Base-by-base conservation (phyloP, 2,888 invertebrate species). In the Keiferia lycopersicella region DNA sequence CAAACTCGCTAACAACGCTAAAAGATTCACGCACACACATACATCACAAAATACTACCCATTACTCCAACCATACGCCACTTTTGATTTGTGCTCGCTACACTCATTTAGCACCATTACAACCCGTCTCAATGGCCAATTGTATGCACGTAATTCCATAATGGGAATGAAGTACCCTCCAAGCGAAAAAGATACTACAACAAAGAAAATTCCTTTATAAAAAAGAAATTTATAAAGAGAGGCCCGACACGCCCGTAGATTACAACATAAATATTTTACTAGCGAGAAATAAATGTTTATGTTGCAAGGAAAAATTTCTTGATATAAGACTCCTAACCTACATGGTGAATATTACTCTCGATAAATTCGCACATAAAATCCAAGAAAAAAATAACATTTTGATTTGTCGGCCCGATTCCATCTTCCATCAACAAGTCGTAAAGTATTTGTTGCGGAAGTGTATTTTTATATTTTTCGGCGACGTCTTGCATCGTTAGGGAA, bases 51-150 rank as follows among this genome's bases (percentile, higher is more conserved):
- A 58, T 51, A 50, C 51, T 56, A 62, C 56, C 39, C 30, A 41
- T 41, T 41, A 41, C 41, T 41, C 16, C 6, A 63, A 45, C 26
- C 56, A 26, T 56, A 56, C 16, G 38, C 39, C 58, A 58, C 39
- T 39, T 58, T 39, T 58, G 63, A 57, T 48, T 18, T 45, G 56
- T 30, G 41, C 60, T 39, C 26, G 20, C 48, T 45, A 12, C 50
- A 56, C 61, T 64, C 58, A 64, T 62, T 65, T 65, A 65, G 59
- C 38, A 39, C 59, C 65, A 65, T 65, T 62, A 65, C 62, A 62
- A 57, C 65, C 62, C 62, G 62, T 58, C 45, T 60, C 45, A 41
- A 60, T 39, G 58, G 39, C 39, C 58, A 16, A 58, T 58, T 58
- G 58, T 39, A 39, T 8, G 26, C 58, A 39, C 58, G 58, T 58